Conservation (phyloP, 2,113 vertebrate species). For the Nettapus auritus region DNA sequence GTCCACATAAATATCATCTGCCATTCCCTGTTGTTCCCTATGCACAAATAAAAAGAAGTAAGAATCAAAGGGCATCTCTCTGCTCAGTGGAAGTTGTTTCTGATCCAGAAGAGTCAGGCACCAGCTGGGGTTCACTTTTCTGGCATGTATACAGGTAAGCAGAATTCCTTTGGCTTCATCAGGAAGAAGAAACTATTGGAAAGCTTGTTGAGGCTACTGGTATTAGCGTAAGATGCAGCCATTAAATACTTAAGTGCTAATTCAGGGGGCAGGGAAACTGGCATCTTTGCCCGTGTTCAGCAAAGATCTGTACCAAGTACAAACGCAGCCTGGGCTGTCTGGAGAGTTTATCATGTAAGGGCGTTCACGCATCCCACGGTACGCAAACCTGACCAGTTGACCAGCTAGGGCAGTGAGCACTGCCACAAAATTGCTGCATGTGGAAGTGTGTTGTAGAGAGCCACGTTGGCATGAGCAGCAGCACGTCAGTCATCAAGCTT, state of each 20-base stretch:
- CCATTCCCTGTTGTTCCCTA: not conserved
- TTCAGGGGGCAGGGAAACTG: not conserved
- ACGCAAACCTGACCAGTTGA: not conserved
- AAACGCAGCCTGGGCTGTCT: not conserved
- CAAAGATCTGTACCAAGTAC: not conserved
- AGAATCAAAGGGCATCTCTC: not conserved
- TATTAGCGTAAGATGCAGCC: not conserved
- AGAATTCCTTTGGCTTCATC: not conserved
- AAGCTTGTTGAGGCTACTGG: not conserved
- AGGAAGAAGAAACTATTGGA: not conserved
- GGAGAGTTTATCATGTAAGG: not conserved
- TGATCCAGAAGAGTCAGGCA: not conserved
- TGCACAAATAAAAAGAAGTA: not conserved
- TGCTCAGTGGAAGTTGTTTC: not conserved
- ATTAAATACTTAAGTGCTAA: not conserved
- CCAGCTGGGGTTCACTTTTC: not conserved
- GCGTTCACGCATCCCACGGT: not conserved
- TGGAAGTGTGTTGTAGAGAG: not conserved
- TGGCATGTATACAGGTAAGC: not conserved
- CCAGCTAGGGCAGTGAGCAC: not conserved
- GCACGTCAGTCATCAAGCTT: not conserved
- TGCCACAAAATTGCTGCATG: not conserved
- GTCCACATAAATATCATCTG: not conserved
- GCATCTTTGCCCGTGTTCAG: not conserved
- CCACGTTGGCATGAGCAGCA: not conserved